Percentiles rank a stretch among this genome's conserved stretches.
Conservation (phyloP, 2,888 invertebrate genomes). For the Drosophila lutescens region DNA sequence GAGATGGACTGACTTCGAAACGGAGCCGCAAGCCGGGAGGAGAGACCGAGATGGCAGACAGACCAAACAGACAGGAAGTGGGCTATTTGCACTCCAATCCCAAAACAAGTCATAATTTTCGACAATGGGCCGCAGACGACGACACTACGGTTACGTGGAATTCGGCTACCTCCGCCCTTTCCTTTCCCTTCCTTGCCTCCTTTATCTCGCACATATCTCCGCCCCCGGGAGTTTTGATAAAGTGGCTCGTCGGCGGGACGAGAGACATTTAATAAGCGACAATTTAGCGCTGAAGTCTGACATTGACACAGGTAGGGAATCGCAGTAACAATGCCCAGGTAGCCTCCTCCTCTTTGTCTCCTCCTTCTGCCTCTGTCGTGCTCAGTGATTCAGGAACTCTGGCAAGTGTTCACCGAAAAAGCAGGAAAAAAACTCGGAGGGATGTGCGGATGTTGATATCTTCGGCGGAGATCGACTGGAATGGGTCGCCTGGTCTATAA, state of each 20-base stretch:
- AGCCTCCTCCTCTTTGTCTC: conserved; percentile 2
- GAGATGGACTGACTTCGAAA: conserved; percentile 9
- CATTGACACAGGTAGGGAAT: conserved; percentile 70
- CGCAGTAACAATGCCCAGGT: conserved; percentile 29
- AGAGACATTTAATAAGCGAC: conserved; percentile 73
- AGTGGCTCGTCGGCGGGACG: conserved; percentile 41
- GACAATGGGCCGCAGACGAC: conserved; percentile 54
- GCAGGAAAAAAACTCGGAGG: conserved; percentile 6
- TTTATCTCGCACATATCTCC: conserved; percentile 16
- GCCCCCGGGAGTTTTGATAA: conserved; percentile 35
- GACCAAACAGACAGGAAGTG: conserved; percentile 65
- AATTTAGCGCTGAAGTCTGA: conserved; percentile 74
- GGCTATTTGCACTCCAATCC: conserved; percentile 74
- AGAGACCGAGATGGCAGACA: conserved; percentile 5
- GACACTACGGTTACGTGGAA: conserved; percentile 65
- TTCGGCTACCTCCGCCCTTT: conserved; percentile 14
- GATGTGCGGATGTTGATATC: conserved; percentile 42
- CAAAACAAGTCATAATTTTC: conserved; percentile 79
- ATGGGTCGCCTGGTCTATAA: conserved; percentile 20
- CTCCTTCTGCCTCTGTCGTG: background rate
- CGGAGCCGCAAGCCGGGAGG: background rate
- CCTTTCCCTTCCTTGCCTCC: conserved; percentile 3
- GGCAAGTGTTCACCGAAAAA: conserved; percentile 26
- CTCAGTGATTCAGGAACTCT: conserved; percentile 21
- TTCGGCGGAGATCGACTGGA: conserved; percentile 16